A percentile compares a stretch with the other conserved stretches of the same genome.
These are phyloP conservation scores for Aproaerema taeniolella DNA, from an alignment of 2,888 invertebrate species.

Conservation along the genomic window DNA sequence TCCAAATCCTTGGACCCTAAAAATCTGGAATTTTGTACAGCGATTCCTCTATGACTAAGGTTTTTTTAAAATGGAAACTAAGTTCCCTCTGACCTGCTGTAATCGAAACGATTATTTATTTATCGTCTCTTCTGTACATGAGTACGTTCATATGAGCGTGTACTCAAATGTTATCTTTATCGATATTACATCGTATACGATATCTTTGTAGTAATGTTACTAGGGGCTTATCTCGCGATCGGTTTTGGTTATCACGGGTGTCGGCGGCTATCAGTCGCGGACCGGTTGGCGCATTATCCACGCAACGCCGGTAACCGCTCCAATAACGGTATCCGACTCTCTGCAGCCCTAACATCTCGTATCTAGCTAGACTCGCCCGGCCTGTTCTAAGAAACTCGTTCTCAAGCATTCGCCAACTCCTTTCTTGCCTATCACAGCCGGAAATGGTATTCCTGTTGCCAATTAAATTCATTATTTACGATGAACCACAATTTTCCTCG, in stretches of 20 bases:
- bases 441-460: slow-evolving; percentile 30
- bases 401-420: slow-evolving; percentile 41
- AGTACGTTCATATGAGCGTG: no score
- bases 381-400: slow-evolving; percentile 55
- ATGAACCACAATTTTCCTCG: slow-evolving; percentile 4
- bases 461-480: slow-evolving; percentile 12
- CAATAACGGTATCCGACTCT: slow-evolving; percentile 58
- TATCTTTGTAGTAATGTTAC: not conserved
- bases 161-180: no score
- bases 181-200: no score
- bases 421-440: slow-evolving; percentile 40
- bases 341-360: slow-evolving; percentile 35
- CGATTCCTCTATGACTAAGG: no score
- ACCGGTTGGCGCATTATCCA: slow-evolving; percentile 60
- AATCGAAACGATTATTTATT: no score
- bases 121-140: no score
- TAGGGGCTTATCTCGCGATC: slow-evolving; percentile 25
- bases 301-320: slow-evolving; percentile 51
- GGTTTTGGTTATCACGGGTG: slow-evolving; percentile 39
- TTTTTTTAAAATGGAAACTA: no score
- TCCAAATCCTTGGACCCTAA: no score
- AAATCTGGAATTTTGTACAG: no score
- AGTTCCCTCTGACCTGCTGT: no score
- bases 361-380: slow-evolving; percentile 42
- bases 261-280: slow-evolving; percentile 38